A percentile compares a stretch with the other conserved stretches of the same genome.
These are phyloP conservation scores for Chauna torquata DNA, from an alignment of 2,113 vertebrate genomes.

Conservation along the genomic window DNA sequence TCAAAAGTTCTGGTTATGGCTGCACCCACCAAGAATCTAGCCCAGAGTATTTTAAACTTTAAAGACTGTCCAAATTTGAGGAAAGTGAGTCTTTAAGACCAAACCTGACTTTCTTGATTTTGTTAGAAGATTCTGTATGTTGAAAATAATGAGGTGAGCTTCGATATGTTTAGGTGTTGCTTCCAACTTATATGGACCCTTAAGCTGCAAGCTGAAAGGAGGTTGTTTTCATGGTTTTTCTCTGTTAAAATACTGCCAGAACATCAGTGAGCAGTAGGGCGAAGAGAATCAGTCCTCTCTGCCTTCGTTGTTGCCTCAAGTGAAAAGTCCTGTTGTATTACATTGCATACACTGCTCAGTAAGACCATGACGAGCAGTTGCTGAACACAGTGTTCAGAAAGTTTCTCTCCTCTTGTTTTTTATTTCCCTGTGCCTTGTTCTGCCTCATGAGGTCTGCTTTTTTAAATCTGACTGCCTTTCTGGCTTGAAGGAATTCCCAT, in stretches of 20 bases:
- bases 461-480: rapidly evolving
- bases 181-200: background rate
- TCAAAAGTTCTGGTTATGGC: background rate
- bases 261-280: background rate
- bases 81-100: background rate
- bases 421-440: background rate
- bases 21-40: background rate
- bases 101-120: background rate
- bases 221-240: background rate
- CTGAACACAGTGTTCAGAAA: background rate
- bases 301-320: background rate
- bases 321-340: background rate
- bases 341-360: background rate
- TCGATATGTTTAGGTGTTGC: background rate
- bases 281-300: background rate
- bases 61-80: background rate
- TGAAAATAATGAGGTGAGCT: background rate
- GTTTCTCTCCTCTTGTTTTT: background rate
- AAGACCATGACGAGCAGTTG: background rate
- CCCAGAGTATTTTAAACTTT: background rate
- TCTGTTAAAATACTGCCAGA: background rate
- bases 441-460: background rate
- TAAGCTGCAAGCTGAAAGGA: background rate
- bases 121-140: background rate
- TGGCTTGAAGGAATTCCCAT: background rate